phyloP scores from a whole-genome alignment of 2,113 vertebrate genomes.

The Ailurus styani region DNA sequence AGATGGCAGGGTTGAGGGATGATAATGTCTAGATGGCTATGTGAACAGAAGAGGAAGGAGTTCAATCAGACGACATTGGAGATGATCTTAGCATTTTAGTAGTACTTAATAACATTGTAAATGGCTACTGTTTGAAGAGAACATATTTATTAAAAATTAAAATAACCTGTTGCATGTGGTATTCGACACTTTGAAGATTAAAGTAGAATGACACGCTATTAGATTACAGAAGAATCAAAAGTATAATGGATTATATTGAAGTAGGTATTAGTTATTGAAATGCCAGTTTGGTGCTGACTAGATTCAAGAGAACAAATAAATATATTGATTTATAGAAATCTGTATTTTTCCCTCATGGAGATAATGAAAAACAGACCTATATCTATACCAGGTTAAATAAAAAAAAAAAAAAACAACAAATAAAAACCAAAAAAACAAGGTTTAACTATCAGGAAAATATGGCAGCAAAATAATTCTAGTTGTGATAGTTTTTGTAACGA shows the following conservation, averaged over 20 bases:
- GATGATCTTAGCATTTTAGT: not conserved
- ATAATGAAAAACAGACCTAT: not conserved
- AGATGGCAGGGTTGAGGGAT: not conserved
- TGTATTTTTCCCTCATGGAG: not conserved
- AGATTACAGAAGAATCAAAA: not conserved
- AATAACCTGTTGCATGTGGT: not conserved
- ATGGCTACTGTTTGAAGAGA: not conserved
- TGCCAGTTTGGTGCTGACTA: not conserved
- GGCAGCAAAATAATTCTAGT: not conserved
- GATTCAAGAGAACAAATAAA: not conserved
- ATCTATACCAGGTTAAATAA: not conserved
- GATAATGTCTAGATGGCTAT: not conserved
- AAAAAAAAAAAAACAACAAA: not conserved
- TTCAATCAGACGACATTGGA: not conserved
- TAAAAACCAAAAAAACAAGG: not conserved
- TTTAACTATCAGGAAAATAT: not conserved
- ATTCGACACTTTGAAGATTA: not conserved
- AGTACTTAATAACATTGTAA: not conserved
- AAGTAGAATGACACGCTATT: not conserved
- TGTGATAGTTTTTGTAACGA: not conserved
- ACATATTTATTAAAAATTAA: not conserved
- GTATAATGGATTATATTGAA: not conserved
- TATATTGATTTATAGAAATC: not conserved
- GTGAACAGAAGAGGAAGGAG: not conserved
- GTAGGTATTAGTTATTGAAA: not conserved